Percentiles rank a stretch among this genome's conserved stretches.
Conservation (phyloP, 2,888 invertebrate genomes). For the Rhabditoides inermis region DNA sequence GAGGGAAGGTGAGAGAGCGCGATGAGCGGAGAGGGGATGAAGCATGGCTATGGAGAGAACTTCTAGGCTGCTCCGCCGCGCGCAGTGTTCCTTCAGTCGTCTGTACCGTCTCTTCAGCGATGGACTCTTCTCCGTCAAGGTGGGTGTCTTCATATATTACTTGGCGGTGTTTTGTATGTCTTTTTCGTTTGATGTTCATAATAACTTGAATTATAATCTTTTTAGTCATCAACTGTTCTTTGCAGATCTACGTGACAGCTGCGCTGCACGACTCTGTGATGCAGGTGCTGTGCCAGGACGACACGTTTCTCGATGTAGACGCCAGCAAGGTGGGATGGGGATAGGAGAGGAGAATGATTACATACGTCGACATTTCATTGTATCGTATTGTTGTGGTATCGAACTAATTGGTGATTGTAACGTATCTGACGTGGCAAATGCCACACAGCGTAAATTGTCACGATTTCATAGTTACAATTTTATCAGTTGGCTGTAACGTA, state of each 20-base stretch:
- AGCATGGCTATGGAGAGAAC: too few species aligned
- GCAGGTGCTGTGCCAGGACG: slow-evolving; percentile 75
- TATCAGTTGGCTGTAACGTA: too few species aligned
- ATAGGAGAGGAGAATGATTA: too few species aligned
- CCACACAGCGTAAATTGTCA: too few species aligned
- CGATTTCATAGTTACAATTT: too few species aligned
- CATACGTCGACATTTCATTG: too few species aligned
- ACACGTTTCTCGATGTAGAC: slow-evolving; percentile 82
- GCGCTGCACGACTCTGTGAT: slow-evolving; percentile 84
- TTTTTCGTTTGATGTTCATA: neutral
- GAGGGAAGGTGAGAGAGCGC: too few species aligned
- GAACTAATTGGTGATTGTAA: too few species aligned
- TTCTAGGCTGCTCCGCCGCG: too few species aligned
- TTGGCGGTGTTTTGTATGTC: neutral
- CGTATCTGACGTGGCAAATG: too few species aligned
- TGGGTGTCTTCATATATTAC: slow-evolving; percentile 6
- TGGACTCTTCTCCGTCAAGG: slow-evolving; percentile 76
- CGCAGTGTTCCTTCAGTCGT: slow-evolving; percentile 74
- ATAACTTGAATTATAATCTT: neutral
- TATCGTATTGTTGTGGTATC: too few species aligned
- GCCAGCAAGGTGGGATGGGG: slow-evolving; percentile 71
- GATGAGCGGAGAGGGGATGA: too few species aligned
- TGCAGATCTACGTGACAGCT: slow-evolving; percentile 77
- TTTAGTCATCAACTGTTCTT: neutral
- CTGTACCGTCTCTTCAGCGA: slow-evolving; percentile 82